These are phyloP conservation scores for Brachyhypopomus gauderio DNA, from an alignment of 2,113 vertebrate genomes.

Conservation along the genomic window DNA sequence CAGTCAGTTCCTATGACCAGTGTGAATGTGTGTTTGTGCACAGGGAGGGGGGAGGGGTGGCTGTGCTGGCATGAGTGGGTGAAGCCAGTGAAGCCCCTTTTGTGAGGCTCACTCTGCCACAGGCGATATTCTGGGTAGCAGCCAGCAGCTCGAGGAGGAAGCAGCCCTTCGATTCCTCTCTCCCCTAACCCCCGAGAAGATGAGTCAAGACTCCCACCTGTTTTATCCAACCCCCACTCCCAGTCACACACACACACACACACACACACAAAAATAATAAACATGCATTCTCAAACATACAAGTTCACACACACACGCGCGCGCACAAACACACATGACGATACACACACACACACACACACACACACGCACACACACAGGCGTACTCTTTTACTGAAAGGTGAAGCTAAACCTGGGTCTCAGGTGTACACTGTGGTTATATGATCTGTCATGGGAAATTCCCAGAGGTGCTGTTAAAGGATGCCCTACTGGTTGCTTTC, in stretches of 20 bases:
- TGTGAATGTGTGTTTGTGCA: constrained; percentile 37
- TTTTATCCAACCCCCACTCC: constrained; percentile 22
- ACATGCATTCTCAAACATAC: constrained; percentile 5
- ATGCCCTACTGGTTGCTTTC: constrained; percentile 27
- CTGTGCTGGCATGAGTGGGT: constrained; percentile 45
- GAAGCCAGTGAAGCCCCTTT: constrained; percentile 30
- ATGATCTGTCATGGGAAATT: constrained; percentile 28
- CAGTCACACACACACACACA: constrained; percentile 4
- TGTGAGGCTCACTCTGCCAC: constrained; percentile 33
- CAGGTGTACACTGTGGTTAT: constrained; percentile 10
- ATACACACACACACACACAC: background rate
- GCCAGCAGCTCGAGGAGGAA: constrained; percentile 41
- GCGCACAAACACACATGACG: too few relatives aligned
- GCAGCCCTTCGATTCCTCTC: constrained; percentile 23
- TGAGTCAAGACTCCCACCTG: constrained; percentile 42
- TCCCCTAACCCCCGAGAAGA: constrained; percentile 28
- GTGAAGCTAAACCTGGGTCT: background rate
- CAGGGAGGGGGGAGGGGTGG: constrained; percentile 22
- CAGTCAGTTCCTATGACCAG: background rate
- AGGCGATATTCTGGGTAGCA: constrained; percentile 29
- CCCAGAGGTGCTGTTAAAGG: constrained; percentile 28
- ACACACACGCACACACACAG: constrained; percentile 7
- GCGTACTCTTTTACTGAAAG: background rate
- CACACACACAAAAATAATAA: background rate
- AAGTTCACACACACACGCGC: constrained; percentile 8